Evolutionary conservation across 1,140 invertebrate genomes (phyloP).

Genomic region (Stegodyphus mimosarum): DNA sequence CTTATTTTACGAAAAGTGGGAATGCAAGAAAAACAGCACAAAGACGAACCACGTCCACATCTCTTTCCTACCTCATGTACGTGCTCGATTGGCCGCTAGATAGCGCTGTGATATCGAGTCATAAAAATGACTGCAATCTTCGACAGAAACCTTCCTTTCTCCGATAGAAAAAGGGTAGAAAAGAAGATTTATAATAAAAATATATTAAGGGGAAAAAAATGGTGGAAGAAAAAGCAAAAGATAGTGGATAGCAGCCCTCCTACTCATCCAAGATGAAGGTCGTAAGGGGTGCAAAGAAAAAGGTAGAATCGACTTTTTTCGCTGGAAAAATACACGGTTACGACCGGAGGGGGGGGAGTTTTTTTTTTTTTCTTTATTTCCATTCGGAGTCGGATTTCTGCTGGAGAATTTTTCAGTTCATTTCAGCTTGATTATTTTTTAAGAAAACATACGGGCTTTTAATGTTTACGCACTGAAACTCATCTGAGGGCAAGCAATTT

Average conservation of each 20-base stretch:
- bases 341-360: too few relatives aligned
- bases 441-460: too few relatives aligned
- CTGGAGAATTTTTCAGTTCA: not conserved
- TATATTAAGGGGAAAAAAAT: not conserved
- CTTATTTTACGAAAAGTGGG: too few relatives aligned
- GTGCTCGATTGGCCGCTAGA: constrained; percentile 31
- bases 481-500: too few relatives aligned
- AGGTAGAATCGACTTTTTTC: constrained; percentile 6
- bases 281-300: not conserved
- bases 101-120: constrained; percentile 35
- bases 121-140: constrained; percentile 11
- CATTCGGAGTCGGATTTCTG: too few relatives aligned
- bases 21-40: too few relatives aligned
- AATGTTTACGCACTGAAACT: too few relatives aligned
- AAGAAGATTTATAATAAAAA: not conserved
- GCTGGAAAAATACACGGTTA: not conserved
- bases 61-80: not conserved
- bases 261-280: constrained; percentile 25
- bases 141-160: constrained; percentile 13
- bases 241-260: not conserved
- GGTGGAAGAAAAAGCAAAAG: not conserved
- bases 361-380: too few relatives aligned
- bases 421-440: not conserved
- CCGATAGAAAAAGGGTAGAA: not conserved
- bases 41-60: not conserved